A percentile compares a stretch with the other conserved stretches of the same genome.
phyloP scores from a whole-genome alignment of 2,797 vertebrate genomes.

The Aldrovandia affinis region DNA sequence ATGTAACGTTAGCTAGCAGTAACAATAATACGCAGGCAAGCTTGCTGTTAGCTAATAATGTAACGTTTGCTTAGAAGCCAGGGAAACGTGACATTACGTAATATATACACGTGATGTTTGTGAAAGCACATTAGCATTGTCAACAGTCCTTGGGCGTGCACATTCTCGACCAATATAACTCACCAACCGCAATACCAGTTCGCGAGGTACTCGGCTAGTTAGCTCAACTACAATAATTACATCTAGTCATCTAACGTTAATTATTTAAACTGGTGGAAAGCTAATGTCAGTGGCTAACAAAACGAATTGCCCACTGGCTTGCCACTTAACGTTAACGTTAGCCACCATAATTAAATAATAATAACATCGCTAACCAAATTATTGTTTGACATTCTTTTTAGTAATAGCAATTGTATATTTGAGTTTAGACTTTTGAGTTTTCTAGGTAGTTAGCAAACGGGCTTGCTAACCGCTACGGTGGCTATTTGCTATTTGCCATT shows the following conservation, averaged over 20 bases:
- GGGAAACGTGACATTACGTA: slow-evolving; percentile 47
- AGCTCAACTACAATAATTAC: neutral
- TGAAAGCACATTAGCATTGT: slow-evolving; percentile 21
- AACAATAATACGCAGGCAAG: neutral
- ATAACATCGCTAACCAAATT: neutral
- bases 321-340: neutral
- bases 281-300: neutral
- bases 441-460: neutral
- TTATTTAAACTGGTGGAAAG: slow-evolving; percentile 3
- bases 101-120: slow-evolving; percentile 42
- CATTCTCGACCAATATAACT: neutral
- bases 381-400: too few species aligned
- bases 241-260: neutral
- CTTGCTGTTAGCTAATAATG: neutral
- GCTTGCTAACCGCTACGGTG: neutral
- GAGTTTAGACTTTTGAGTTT: too few species aligned
- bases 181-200: neutral
- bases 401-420: too few species aligned
- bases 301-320: neutral
- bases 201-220: neutral
- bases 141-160: slow-evolving; percentile 20
- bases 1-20: neutral
- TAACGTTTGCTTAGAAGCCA: too few species aligned
- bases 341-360: neutral
- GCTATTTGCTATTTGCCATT: neutral